A percentile compares a stretch with the other conserved stretches of the same genome.
Conservation (phyloP, 2,797 vertebrate genomes). For the Sebastes cheni region DNA sequence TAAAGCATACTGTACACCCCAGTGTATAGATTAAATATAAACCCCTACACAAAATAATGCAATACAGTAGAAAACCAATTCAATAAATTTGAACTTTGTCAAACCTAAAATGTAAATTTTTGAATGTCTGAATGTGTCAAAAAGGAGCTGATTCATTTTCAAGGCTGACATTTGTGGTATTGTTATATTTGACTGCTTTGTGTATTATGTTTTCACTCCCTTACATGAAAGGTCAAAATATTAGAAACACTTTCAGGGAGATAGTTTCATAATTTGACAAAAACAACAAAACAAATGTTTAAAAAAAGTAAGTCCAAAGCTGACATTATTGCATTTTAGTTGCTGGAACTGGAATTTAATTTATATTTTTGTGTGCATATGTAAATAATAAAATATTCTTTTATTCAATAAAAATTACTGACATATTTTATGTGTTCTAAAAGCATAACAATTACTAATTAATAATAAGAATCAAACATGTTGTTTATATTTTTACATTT, state of each 20-base stretch:
- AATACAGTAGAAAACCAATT: neutral
- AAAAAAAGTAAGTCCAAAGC: neutral
- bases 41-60: neutral
- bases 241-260: neutral
- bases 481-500: neutral
- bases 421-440: neutral
- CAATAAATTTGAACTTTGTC: neutral
- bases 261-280: neutral
- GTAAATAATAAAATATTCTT: neutral
- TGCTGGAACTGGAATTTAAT: neutral
- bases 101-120: neutral
- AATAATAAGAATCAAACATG: neutral
- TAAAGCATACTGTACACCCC: fast-evolving
- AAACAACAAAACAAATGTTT: neutral
- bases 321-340: neutral
- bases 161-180: neutral
- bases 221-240: neutral
- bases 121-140: neutral
- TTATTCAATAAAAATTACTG: neutral
- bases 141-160: neutral
- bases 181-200: neutral
- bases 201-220: neutral
- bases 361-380: neutral
- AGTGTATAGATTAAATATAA: neutral
- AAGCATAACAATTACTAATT: neutral